Conservation (phyloP, 2,113 vertebrate species). For the Pluvialis apricaria region DNA sequence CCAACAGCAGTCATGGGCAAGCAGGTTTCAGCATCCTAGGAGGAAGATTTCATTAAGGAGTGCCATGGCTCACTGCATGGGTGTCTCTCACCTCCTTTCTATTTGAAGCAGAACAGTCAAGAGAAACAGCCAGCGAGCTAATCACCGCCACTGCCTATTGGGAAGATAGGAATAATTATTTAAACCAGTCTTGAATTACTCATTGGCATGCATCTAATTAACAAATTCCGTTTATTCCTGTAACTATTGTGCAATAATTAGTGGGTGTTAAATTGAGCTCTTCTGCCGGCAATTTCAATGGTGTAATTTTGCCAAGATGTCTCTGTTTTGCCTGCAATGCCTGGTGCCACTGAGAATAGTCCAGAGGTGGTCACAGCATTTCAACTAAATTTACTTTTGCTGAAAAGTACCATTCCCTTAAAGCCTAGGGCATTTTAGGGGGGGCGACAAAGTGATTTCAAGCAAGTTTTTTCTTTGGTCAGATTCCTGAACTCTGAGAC, state of each 20-base stretch:
- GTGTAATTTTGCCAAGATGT: slow-evolving; percentile 58
- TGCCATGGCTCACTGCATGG: neutral
- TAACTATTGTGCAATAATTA: slow-evolving; percentile 70
- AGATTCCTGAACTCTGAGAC: neutral
- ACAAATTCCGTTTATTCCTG: slow-evolving; percentile 67
- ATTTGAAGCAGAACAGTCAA: slow-evolving; percentile 23
- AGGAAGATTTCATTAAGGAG: neutral
- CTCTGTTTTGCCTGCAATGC: slow-evolving; percentile 33
- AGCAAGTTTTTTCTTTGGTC: neutral
- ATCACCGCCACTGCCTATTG: slow-evolving; percentile 41
- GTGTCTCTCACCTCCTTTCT: slow-evolving; percentile 21
- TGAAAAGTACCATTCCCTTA: slow-evolving; percentile 5
- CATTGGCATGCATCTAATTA: slow-evolving; percentile 65
- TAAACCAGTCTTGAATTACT: slow-evolving; percentile 59
- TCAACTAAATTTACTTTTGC: slow-evolving; percentile 24
- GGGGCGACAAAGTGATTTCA: neutral
- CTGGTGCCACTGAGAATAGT: slow-evolving; percentile 15
- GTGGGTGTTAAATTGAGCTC: slow-evolving; percentile 65
- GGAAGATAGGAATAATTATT: slow-evolving; percentile 65
- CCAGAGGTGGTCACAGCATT: slow-evolving; percentile 25
- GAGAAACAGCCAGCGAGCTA: slow-evolving; percentile 25
- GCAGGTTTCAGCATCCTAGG: neutral
- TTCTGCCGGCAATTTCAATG: slow-evolving; percentile 59
- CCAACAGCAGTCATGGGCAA: neutral
- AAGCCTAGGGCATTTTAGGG: neutral